phyloP scores from a whole-genome alignment of 2,797 vertebrate species.

The Danio jaintianensis region DNA sequence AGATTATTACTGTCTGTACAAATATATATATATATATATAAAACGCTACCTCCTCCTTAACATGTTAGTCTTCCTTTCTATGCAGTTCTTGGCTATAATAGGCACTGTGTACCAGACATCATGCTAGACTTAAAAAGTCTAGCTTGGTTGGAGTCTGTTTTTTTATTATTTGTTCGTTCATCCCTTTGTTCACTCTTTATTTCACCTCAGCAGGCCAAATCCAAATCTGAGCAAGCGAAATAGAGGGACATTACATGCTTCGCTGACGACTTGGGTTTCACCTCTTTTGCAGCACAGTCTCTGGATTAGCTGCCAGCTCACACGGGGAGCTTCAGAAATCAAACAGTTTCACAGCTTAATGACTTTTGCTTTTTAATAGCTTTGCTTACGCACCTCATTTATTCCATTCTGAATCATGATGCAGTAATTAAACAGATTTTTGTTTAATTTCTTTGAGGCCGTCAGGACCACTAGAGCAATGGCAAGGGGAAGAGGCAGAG shows the following conservation, averaged over 20 bases:
- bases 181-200: slow-evolving; percentile 50
- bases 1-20: too few species aligned
- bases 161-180: slow-evolving; percentile 12
- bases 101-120: neutral
- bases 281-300: slow-evolving; percentile 26
- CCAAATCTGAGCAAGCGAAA: slow-evolving; percentile 70
- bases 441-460: slow-evolving; percentile 76
- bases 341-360: slow-evolving; percentile 79
- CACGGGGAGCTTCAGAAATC: slow-evolving; percentile 79
- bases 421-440: slow-evolving; percentile 80
- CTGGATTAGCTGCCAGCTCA: slow-evolving; percentile 72
- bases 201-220: slow-evolving; percentile 70
- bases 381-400: slow-evolving; percentile 81
- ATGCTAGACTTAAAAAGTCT: neutral
- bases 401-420: slow-evolving; percentile 76
- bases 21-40: too few species aligned
- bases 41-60: too few species aligned
- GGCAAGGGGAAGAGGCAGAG: slow-evolving; percentile 46
- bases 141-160: neutral
- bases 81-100: neutral
- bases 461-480: slow-evolving; percentile 63
- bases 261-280: slow-evolving; percentile 60
- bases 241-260: slow-evolving; percentile 78
- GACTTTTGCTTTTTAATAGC: slow-evolving; percentile 80
- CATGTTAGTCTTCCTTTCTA: too few species aligned